Evolutionary conservation across 2,888 invertebrate genomes (phyloP).

Genomic region (Cantharis rustica): DNA sequence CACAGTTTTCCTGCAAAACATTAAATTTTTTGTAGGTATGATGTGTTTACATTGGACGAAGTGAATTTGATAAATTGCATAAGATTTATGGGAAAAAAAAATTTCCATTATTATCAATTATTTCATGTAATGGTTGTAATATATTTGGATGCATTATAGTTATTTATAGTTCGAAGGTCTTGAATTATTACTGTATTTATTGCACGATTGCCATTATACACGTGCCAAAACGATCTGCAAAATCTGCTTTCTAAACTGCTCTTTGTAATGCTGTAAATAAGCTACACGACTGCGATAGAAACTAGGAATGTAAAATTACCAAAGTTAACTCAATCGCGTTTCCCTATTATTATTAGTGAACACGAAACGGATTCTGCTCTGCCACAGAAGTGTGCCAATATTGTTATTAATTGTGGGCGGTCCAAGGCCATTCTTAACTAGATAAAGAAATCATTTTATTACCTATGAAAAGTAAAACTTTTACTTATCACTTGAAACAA

Average conservation of each 20-base stretch:
- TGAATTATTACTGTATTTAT: conserved; percentile 13
- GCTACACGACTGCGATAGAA: conserved; percentile 14
- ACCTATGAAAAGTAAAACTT: neutral
- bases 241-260: conserved; percentile 18
- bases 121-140: neutral
- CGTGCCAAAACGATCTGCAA: conserved; percentile 12
- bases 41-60: neutral
- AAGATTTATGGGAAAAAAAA: neutral
- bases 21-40: neutral
- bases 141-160: conserved; percentile 8
- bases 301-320: conserved; percentile 5
- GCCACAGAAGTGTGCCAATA: conserved; percentile 30
- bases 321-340: conserved; percentile 9
- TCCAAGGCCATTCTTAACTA: conserved; percentile 29
- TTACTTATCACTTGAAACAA: neutral
- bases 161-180: conserved; percentile 22
- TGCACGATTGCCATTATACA: conserved; percentile 19
- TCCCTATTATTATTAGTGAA: conserved; percentile 13
- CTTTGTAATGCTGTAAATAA: neutral
- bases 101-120: neutral
- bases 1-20: neutral
- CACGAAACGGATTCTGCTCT: conserved; percentile 30
- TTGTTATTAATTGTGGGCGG: conserved; percentile 32
- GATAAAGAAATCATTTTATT: conserved; percentile 9
- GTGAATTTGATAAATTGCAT: neutral